Evolutionary conservation across 2,888 invertebrate genomes (phyloP).

Genomic region (Conchocele bisecta): DNA sequence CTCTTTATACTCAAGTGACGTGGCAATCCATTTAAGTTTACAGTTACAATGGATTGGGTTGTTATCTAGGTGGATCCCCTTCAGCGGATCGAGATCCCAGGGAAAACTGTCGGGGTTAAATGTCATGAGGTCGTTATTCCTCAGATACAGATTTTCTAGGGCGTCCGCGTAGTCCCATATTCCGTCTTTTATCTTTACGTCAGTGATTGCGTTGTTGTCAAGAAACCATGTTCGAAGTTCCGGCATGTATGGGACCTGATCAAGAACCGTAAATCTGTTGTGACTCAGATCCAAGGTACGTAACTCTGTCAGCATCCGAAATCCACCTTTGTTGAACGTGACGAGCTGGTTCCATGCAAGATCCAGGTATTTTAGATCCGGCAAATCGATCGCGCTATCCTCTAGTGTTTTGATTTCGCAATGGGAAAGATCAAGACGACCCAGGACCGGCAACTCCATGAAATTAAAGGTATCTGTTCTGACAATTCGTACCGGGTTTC

Average conservation of each 20-base stretch:
- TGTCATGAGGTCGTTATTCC: slow-evolving; percentile 44
- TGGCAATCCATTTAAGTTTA: slow-evolving; percentile 42
- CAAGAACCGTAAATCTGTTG: slow-evolving; percentile 35
- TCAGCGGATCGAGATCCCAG: slow-evolving; percentile 30
- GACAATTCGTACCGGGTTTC: slow-evolving; percentile 37
- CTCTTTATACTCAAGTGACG: not conserved
- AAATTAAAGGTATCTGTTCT: slow-evolving; percentile 39
- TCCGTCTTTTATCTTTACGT: slow-evolving; percentile 20
- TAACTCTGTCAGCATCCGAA: slow-evolving; percentile 32
- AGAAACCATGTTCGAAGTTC: slow-evolving; percentile 36
- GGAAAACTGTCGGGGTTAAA: slow-evolving; percentile 43
- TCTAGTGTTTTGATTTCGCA: slow-evolving; percentile 38
- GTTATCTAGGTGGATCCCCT: slow-evolving; percentile 32
- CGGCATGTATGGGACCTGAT: slow-evolving; percentile 42
- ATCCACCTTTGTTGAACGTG: slow-evolving; percentile 17
- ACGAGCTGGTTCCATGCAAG: slow-evolving; percentile 48
- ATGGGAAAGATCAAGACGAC: slow-evolving; percentile 43
- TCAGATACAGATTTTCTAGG: slow-evolving; percentile 34
- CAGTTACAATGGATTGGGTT: slow-evolving; percentile 52
- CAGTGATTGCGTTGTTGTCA: slow-evolving; percentile 43
- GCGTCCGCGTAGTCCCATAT: slow-evolving; percentile 25
- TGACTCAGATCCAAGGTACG: slow-evolving; percentile 49
- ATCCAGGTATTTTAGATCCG: slow-evolving; percentile 29
- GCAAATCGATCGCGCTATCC: slow-evolving; percentile 21
- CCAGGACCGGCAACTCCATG: slow-evolving; percentile 33